Percentiles rank a stretch among this genome's conserved stretches.
These are phyloP conservation scores for Pterocles gutturalis DNA, from an alignment of 2,113 vertebrate genomes.

Conservation along the genomic window DNA sequence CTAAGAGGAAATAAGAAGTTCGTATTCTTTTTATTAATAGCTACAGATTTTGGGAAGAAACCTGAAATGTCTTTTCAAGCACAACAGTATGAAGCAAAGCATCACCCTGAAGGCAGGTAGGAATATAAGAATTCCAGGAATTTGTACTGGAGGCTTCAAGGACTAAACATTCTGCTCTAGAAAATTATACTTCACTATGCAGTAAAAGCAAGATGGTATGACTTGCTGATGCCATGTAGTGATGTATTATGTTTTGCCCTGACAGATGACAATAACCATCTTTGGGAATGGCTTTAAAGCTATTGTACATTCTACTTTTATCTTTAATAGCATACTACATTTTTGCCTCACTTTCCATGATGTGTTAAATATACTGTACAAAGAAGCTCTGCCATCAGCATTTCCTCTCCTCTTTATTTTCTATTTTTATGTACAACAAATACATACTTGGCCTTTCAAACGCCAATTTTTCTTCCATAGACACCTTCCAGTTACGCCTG, in stretches of 20 bases:
- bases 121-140: background rate
- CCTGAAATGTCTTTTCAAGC: background rate
- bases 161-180: background rate
- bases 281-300: background rate
- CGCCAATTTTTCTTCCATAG: background rate
- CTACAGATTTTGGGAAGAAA: background rate
- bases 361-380: background rate
- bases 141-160: background rate
- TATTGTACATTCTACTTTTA: background rate
- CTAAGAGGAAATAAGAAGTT: background rate
- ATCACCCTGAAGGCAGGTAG: conserved; percentile 41
- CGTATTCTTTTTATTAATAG: background rate
- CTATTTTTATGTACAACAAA: background rate
- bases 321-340: background rate
- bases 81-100: background rate
- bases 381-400: background rate
- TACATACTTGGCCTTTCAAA: background rate
- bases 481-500: background rate
- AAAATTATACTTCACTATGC: background rate
- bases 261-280: background rate
- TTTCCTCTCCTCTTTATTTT: background rate
- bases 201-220: background rate
- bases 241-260: background rate
- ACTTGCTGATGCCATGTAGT: background rate
- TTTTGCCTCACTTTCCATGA: background rate